Evolutionary conservation across 2,797 vertebrate species (phyloP), one percentile per base, ranked within the genome.

Genomic region (Nothura maculosa): DNA sequence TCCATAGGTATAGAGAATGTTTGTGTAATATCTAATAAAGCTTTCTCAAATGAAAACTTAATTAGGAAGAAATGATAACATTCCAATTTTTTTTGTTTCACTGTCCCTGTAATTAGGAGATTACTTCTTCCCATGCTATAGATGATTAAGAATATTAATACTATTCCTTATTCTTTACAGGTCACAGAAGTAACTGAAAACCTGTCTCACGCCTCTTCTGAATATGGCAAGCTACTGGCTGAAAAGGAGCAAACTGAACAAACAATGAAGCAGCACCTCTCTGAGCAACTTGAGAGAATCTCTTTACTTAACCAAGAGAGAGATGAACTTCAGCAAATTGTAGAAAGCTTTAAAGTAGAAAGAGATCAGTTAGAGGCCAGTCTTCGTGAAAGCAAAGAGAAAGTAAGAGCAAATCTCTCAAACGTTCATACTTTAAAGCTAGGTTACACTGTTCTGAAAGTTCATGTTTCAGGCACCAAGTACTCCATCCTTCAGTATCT

Each of bases 251-350:
- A 78, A 40, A 40, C 7, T 28, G 87, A 94, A 91, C 77, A 21
- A 74, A 61, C n/a, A 34, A 32, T 43, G 73, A 87, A 61, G 34
- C 93, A 94, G 22, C 52, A 7, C 9, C 24, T 77, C 58, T 64
- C 4, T 60, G 96, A 95, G 8, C 96, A 97, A 28, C 55, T 95
- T 4, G 84, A 97, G 24, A 86, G 91, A 77, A 94, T 97, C 7
- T 1, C 84, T 6, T 91, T 89, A 30, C 85, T 99, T 48, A 95
- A 92, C 27, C 97, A 96, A 50, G 98, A 98, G 90, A 97, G 97
- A 85, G 96, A 98, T 48, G 97, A 98, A 70, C 97, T 99, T 28
- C 97, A 96, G 81, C 94, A 97, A 73, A 78, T 54, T 7, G 81
- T 98, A 70, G 95, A 98, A 55, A 48, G 11, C 5, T 63, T 97